Base-by-base conservation (phyloP, 2,797 vertebrate species). In the Cyprinella venusta region DNA sequence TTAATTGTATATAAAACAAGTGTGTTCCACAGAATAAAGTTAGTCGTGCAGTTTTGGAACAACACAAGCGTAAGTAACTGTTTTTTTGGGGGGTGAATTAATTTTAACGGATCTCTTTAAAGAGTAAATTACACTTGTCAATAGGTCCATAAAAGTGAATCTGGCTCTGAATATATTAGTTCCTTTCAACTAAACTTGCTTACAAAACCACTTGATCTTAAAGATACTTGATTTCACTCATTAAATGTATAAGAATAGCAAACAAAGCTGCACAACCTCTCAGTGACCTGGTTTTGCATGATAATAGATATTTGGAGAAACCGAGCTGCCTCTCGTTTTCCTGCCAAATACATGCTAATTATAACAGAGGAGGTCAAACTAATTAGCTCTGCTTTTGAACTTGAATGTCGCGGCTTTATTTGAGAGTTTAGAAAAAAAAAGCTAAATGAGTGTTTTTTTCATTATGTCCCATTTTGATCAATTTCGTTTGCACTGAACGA, bases 361-460 rank as follows among this genome's bases (percentile, higher is more conserved):
- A 91, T 91, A 92, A 93, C 93, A 90, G 91, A 87, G 91, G 92
- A 95, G 94, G 95, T 95, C 93, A 94, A 94, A 92, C 92, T 94
- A 93, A 95, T 95, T 95, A 95, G 91, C 81, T 81, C 92, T 89
- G 86, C 76, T 89, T 89, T 91, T 93, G 92, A 94, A 94, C 93
- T 90, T 88, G 92, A 88, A 79, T 90, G 85, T 85, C n/a, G n/a
- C n/a, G n/a, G n/a, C n/a, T n/a, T n/a, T n/a, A n/a, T n/a, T n/a
- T n/a, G n/a, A n/a, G n/a, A n/a, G n/a, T n/a, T n/a, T n/a, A n/a
- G n/a, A 80, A 86, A 83, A 86, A 56, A 24, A 59, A 61, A 70
- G 33, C 24, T 10, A 64, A 75, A 67, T 68, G 50, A 30, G 48
- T 56, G 67, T 56, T 12, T 56, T 56, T 64, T 82, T 36, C 12